Evolutionary conservation across 2,888 invertebrate species (phyloP).

Genomic region (Saturnia japonica): DNA sequence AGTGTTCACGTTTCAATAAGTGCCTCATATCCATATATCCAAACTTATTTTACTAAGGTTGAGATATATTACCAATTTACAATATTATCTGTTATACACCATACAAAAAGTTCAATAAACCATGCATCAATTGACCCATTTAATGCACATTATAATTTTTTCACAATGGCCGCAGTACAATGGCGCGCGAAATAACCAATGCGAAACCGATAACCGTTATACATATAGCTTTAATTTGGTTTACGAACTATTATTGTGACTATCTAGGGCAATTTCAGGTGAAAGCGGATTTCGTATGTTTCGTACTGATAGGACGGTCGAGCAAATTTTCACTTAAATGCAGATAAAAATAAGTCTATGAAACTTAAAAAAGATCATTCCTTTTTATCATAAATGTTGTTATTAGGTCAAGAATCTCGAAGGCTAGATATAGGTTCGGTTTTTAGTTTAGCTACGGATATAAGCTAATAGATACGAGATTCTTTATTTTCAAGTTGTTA

Average conservation of each 20-base stretch:
- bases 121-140: slow-evolving; percentile 1
- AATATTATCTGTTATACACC: not conserved
- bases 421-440: no score
- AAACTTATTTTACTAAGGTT: not conserved
- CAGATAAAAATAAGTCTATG: no score
- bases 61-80: not conserved
- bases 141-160: slow-evolving; percentile 6
- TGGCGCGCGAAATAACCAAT: slow-evolving; percentile 21
- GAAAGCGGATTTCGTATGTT: slow-evolving; percentile 18
- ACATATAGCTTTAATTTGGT: slow-evolving; percentile 17
- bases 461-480: no score
- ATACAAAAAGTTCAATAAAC: slow-evolving; percentile 13
- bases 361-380: no score
- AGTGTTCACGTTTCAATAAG: no score
- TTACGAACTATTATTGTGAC: slow-evolving; percentile 9
- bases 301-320: not conserved
- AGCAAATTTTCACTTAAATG: not conserved
- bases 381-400: no score
- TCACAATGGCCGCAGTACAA: slow-evolving; percentile 14
- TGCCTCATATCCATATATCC: not conserved
- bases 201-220: slow-evolving; percentile 20
- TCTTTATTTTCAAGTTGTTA: no score
- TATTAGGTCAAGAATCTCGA: no score
- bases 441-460: no score
- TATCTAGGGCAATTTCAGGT: slow-evolving; percentile 14